These are phyloP conservation scores for Palythoa heliodiscus DNA, from an alignment of 92 coral and sea anemone species.

Conservation along the genomic window DNA sequence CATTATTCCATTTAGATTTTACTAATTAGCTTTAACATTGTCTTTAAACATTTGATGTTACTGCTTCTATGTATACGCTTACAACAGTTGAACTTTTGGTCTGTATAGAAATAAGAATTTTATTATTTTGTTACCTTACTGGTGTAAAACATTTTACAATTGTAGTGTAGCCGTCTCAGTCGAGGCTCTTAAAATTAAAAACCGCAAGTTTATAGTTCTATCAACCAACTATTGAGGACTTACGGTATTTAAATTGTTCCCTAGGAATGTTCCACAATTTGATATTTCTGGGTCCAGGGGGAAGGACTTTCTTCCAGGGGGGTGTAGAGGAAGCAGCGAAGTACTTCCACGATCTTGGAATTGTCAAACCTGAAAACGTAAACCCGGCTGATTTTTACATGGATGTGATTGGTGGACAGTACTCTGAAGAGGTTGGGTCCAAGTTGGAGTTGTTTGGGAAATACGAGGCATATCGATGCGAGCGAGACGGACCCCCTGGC, in stretches of 20 bases:
- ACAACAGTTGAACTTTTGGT: too few relatives aligned
- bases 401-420: slow-evolving; percentile 85
- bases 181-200: neutral
- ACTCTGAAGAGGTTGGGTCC: slow-evolving; percentile 24
- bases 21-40: too few relatives aligned
- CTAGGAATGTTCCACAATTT: slow-evolving; percentile 81
- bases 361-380: slow-evolving; percentile 65
- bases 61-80: too few relatives aligned
- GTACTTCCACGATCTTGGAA: slow-evolving; percentile 63
- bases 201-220: neutral
- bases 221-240: neutral
- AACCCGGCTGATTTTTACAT: slow-evolving; percentile 93
- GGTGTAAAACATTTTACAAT: too few relatives aligned
- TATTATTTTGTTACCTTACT: too few relatives aligned
- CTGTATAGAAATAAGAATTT: too few relatives aligned
- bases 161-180: neutral
- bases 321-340: slow-evolving; percentile 66
- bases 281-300: slow-evolving; percentile 86
- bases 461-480: slow-evolving; percentile 36
- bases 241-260: neutral
- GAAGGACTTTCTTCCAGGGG: slow-evolving; percentile 85
- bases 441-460: slow-evolving; percentile 38
- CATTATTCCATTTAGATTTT: too few relatives aligned
- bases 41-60: too few relatives aligned
- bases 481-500: slow-evolving; percentile 22